Conservation (phyloP, 2,113 vertebrate species). For the Xenus cinereus region DNA sequence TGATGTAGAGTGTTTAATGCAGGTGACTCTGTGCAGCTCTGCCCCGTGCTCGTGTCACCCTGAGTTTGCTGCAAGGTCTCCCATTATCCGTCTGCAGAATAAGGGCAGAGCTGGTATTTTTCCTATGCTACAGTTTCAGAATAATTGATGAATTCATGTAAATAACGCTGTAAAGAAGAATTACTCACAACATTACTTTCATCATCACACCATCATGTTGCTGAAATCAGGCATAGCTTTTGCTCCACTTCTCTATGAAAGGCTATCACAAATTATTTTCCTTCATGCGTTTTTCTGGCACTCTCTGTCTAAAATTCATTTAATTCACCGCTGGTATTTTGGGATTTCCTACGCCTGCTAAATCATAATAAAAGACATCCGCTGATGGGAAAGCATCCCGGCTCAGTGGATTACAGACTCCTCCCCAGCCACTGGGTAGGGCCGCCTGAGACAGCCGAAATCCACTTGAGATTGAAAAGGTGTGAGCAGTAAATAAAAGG, state of each 20-base stretch:
- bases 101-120: background rate
- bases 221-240: background rate
- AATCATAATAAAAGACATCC: background rate
- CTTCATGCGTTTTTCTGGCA: background rate
- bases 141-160: background rate
- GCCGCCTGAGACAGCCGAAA: constrained; percentile 3
- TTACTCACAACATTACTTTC: background rate
- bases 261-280: background rate
- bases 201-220: background rate
- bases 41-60: accelerated
- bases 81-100: background rate
- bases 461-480: constrained; percentile 41
- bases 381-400: background rate
- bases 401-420: background rate
- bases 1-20: background rate
- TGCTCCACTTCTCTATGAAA: background rate
- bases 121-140: background rate
- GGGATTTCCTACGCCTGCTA: background rate
- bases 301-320: background rate
- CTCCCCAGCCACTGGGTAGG: background rate
- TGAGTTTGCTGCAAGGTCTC: background rate
- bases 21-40: background rate
- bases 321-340: background rate
- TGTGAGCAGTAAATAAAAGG: constrained; percentile 40
- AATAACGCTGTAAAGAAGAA: background rate